These are phyloP conservation scores for Alentia gelatinosa DNA, from an alignment of 2,888 invertebrate genomes.

Conservation along the genomic window DNA sequence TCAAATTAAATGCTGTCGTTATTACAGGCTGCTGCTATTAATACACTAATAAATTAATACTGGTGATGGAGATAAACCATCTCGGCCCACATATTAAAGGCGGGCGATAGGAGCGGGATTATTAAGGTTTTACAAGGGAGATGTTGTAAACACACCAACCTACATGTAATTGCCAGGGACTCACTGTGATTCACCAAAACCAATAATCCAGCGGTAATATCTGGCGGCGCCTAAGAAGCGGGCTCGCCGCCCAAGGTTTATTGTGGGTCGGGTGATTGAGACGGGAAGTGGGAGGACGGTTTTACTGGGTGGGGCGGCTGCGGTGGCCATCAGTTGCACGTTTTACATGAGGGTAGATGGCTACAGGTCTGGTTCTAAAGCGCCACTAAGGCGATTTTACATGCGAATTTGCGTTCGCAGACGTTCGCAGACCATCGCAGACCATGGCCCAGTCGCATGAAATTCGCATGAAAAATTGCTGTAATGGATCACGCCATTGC, in stretches of 20 bases:
- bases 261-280: background rate
- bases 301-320: background rate
- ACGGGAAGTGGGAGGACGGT: background rate
- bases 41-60: background rate
- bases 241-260: background rate
- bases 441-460: too few relatives aligned
- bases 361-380: too few relatives aligned
- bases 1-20: background rate
- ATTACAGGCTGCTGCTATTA: background rate
- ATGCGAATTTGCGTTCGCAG: too few relatives aligned
- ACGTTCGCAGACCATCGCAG: too few relatives aligned
- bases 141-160: background rate
- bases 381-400: too few relatives aligned
- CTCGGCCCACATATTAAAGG: background rate
- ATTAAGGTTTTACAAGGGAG: background rate
- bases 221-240: background rate
- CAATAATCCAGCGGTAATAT: background rate
- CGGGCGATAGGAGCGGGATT: background rate
- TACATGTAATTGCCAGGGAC: background rate
- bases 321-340: background rate
- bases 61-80: background rate
- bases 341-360: too few relatives aligned
- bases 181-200: background rate
- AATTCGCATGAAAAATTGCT: too few relatives aligned
- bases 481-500: too few relatives aligned